phyloP scores from a whole-genome alignment of 2,888 invertebrate genomes.

The Mimumesa dahlbomi region DNA sequence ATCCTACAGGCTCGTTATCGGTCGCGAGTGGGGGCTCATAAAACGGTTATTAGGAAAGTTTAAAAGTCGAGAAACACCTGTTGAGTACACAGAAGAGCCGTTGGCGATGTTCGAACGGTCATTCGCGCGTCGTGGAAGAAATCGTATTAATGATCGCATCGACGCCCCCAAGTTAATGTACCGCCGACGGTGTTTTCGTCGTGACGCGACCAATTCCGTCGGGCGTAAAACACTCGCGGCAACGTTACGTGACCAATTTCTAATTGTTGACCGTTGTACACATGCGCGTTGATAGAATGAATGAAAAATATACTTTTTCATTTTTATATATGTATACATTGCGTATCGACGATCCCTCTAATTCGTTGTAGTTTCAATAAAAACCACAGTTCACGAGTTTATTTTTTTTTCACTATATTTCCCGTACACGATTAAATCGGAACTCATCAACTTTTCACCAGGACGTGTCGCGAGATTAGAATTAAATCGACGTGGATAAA shows the following conservation, averaged over 20 bases:
- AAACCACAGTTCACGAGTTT: neutral
- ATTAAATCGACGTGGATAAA: conserved; percentile 21
- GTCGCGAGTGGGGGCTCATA: conserved; percentile 22
- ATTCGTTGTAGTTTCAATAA: neutral
- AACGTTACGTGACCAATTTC: too few relatives aligned
- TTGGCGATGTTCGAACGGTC: conserved; percentile 19
- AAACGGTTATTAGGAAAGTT: conserved; percentile 55
- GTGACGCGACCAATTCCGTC: neutral
- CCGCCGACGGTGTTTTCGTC: neutral
- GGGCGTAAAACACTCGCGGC: neutral
- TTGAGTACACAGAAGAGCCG: conserved; percentile 44
- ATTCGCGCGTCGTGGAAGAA: conserved; percentile 21
- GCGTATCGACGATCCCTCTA: neutral
- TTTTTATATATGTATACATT: too few relatives aligned
- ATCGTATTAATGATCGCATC: conserved; percentile 16
- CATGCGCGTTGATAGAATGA: too few relatives aligned
- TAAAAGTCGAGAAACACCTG: conserved; percentile 62
- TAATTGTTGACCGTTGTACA: too few relatives aligned
- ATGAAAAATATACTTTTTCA: too few relatives aligned
- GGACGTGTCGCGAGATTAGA: conserved; percentile 12
- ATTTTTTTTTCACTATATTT: neutral
- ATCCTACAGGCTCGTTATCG: conserved; percentile 20
- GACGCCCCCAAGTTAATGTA: neutral
- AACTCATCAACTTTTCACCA: neutral
- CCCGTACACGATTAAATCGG: neutral